Evolutionary conservation across 2,888 invertebrate genomes (phyloP).

Genomic region (Empis livida): DNA sequence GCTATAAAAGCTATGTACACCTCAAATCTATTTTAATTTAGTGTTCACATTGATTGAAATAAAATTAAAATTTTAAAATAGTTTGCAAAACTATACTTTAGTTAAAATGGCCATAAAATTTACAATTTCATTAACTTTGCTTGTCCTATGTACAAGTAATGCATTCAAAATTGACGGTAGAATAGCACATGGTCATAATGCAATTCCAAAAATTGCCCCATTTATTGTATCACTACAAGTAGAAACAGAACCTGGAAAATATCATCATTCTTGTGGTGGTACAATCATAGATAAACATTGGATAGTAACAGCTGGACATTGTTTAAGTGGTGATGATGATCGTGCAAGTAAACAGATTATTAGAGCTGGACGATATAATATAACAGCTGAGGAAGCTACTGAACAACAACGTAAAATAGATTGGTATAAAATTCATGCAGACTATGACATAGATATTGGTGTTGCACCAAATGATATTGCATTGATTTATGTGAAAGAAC

Average conservation of each 20-base stretch:
- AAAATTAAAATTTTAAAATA: too few species aligned
- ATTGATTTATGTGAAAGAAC: constrained; percentile 2
- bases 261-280: constrained; percentile 6
- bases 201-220: constrained; percentile 3
- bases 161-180: background rate
- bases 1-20: too few species aligned
- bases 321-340: background rate
- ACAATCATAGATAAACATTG: constrained; percentile 4
- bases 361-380: constrained; percentile 4
- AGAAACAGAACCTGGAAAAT: background rate
- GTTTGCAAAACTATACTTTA: too few species aligned
- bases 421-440: constrained; percentile 5
- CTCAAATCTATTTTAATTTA: too few species aligned
- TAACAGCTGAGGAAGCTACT: background rate
- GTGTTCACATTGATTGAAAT: too few species aligned
- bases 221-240: constrained; percentile 6
- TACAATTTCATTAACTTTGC: background rate
- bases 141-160: background rate
- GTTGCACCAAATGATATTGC: constrained; percentile 7
- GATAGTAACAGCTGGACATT: constrained; percentile 7
- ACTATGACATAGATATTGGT: constrained; percentile 2
- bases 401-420: constrained; percentile 4
- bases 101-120: background rate
- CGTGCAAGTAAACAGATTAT: background rate
- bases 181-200: constrained; percentile 4